These are phyloP conservation scores for Cercopithecus mona DNA, from an alignment of 2,113 vertebrate species.

Conservation along the genomic window DNA sequence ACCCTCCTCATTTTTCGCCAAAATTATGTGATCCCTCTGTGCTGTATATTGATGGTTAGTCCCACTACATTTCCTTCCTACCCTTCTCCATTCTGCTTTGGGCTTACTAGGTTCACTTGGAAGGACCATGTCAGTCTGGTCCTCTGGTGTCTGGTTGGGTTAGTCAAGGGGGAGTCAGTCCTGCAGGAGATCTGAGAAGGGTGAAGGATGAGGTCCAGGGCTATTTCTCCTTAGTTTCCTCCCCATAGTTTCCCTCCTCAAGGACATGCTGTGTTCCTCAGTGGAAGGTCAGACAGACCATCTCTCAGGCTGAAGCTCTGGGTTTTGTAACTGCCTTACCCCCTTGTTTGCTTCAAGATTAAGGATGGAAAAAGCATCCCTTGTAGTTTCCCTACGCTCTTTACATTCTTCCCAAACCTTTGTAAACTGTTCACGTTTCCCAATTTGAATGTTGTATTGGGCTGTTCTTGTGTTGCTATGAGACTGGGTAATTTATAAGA, in stretches of 20 bases:
- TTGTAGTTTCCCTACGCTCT: background rate
- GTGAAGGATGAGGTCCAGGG: background rate
- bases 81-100: background rate
- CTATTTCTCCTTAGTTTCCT: background rate
- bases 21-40: background rate
- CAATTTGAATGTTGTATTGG: background rate
- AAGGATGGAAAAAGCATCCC: background rate
- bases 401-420: background rate
- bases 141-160: background rate
- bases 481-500: too few species aligned
- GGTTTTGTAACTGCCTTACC: background rate
- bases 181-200: background rate
- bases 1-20: background rate
- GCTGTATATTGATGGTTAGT: background rate
- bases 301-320: background rate
- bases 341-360: background rate
- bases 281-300: background rate
- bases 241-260: background rate
- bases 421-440: background rate
- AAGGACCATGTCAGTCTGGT: background rate
- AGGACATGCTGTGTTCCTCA: background rate
- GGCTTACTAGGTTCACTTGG: background rate
- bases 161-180: background rate
- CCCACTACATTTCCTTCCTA: background rate
- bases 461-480: too few species aligned